A percentile compares a stretch with the other conserved stretches of the same genome.
These are phyloP conservation scores for Elaphurus davidianus DNA, from an alignment of 2,113 vertebrate genomes.

Conservation along the genomic window DNA sequence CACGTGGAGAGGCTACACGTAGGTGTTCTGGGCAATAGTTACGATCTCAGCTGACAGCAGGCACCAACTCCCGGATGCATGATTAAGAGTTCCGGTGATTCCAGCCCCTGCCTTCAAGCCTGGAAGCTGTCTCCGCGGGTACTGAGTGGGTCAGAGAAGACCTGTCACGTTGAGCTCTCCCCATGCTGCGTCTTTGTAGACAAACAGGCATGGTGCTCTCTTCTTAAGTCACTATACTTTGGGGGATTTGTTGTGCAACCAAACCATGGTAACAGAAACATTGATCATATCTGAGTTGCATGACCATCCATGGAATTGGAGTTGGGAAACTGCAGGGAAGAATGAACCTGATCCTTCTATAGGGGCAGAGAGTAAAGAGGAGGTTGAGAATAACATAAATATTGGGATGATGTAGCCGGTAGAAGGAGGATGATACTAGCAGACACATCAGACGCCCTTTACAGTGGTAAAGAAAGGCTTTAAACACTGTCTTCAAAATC, in stretches of 20 bases:
- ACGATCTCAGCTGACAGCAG: not conserved
- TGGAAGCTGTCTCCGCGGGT: not conserved
- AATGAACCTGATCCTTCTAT: not conserved
- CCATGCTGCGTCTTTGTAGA: fast-evolving
- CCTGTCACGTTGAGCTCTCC: fast-evolving
- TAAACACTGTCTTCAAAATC: not conserved
- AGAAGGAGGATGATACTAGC: fast-evolving
- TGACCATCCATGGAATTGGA: not conserved
- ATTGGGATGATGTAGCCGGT: fast-evolving
- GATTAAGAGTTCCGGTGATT: no score
- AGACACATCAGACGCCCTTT: not conserved
- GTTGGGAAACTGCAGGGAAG: not conserved
- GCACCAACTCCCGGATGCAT: fast-evolving
- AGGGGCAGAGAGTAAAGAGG: not conserved
- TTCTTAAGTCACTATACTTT: not conserved
- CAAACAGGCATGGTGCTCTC: not conserved
- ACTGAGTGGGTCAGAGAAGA: not conserved
- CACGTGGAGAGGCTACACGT: no score
- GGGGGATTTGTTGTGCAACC: not conserved
- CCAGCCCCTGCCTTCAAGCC: not conserved
- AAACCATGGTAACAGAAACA: not conserved
- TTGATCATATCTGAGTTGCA: not conserved
- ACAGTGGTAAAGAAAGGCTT: not conserved
- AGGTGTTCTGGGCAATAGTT: not conserved
- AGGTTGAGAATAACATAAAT: not conserved